A percentile compares a stretch with the other conserved stretches of the same genome.
Evolutionary conservation across 2,888 invertebrate species (phyloP).

Genomic region (Eretmocerus hayati): DNA sequence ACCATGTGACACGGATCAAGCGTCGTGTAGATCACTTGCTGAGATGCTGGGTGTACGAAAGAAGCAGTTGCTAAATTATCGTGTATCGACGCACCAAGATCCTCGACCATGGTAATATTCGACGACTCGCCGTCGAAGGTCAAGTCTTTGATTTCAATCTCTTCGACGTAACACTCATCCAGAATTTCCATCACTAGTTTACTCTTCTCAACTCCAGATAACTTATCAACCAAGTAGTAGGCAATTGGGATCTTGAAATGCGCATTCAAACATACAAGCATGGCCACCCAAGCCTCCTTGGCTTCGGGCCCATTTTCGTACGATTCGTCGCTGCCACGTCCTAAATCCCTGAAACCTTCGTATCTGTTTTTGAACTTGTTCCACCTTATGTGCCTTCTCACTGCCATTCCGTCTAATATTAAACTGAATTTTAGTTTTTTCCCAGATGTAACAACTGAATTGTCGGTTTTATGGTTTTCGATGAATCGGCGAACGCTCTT

Average conservation of each 20-base stretch:
- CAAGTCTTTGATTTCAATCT: conserved; percentile 9
- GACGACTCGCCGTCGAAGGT: conserved; percentile 19
- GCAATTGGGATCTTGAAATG: conserved; percentile 15
- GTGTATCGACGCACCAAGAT: conserved; percentile 12
- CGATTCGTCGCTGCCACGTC: too few relatives aligned
- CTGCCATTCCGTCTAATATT: conserved; percentile 16
- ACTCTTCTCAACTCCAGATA: conserved; percentile 11
- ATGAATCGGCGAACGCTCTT: too few relatives aligned
- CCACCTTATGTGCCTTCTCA: too few relatives aligned
- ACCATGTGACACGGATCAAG: too few relatives aligned
- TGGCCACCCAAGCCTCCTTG: too few relatives aligned
- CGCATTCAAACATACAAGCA: conserved; percentile 15
- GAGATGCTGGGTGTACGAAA: conserved; percentile 11
- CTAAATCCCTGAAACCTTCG: too few relatives aligned
- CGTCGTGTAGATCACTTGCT: too few relatives aligned
- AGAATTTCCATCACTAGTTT: conserved; percentile 8
- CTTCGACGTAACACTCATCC: conserved; percentile 9
- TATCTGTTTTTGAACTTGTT: too few relatives aligned
- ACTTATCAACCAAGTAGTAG: conserved; percentile 15
- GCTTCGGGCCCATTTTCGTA: neutral
- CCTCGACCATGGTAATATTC: conserved; percentile 13
- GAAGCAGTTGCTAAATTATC: neutral
- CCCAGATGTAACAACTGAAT: conserved; percentile 1
- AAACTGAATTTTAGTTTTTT: too few relatives aligned
- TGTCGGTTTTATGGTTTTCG: too few relatives aligned